Base-by-base conservation (phyloP, 2,888 invertebrate genomes). In the Seladonia tumulorum region DNA sequence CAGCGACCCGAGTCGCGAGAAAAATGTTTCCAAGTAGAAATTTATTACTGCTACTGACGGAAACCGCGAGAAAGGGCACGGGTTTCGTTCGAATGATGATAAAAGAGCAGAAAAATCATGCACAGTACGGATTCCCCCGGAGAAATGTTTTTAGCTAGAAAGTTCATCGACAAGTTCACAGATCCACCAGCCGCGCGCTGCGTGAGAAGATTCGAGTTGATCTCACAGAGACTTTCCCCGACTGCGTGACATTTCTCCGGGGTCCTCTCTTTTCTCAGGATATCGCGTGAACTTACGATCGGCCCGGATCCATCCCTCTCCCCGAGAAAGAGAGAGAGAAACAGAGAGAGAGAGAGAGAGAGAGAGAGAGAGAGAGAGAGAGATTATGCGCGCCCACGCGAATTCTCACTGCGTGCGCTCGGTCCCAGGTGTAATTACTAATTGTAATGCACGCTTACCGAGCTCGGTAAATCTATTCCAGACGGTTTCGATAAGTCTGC, bases 351-450 rank as follows among this genome's bases (percentile, higher is more conserved):
- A 29, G 29, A 29, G 29, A 29, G 29, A 29, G 35, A 35, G 35
- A 35, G 35, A 35, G 35, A 35, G 29, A 29, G 29, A 29, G 29
- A 29, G 29, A 29, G 29, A 29, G 2, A 29, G 29, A 29, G 35
- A 35, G 35, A 35, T 35, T 35, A 35, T 35, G 35, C 53, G 77
- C 90, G 91, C 91, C 91, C 87, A 91, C 91, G 89, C 83, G 73
- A 70, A 79, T 85, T 83, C 84, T 73, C 87, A 81, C 72, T 71
- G 80, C 74, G 88, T 85, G 85, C 85, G 87, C 83, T 79, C 89
- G 90, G 91, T 89, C 89, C 74, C 35, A 70, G 82, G 49, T 85
- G 90, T 91, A 91, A 91, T 91, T 91, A 91, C 91, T 91, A 90
- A 91, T 91, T 91, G 91, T 91, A 89, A 90, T 89, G 89, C 89